Conservation (phyloP, 2,113 vertebrate genomes). For the Gambusia holbrooki region DNA sequence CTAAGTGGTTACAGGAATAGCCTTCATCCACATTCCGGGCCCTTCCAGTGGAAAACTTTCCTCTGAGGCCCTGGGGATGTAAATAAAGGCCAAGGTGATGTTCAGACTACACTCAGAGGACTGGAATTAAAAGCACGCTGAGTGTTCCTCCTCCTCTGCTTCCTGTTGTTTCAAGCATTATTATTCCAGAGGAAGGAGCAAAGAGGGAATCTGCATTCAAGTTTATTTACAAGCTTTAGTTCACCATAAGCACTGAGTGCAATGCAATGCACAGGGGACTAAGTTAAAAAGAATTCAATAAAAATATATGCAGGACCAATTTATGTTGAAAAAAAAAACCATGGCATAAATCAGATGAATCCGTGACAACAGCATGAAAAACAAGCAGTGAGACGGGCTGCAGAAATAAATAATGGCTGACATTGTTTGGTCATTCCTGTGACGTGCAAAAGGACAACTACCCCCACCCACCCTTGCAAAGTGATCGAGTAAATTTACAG, state of each 20-base stretch:
- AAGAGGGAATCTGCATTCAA: background rate
- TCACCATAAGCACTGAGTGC: slow-evolving; percentile 1
- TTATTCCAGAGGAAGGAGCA: background rate
- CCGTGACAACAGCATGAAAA: background rate
- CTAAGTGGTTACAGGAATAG: slow-evolving; percentile 66
- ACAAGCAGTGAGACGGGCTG: background rate
- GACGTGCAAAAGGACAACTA: slow-evolving; percentile 10
- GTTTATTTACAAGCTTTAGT: slow-evolving; percentile 9
- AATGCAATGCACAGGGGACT: background rate
- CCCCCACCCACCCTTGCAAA: slow-evolving; percentile 11
- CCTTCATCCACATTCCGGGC: slow-evolving; percentile 44
- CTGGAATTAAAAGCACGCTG: slow-evolving; percentile 27
- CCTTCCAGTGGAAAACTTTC: slow-evolving; percentile 44
- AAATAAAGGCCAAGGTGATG: slow-evolving; percentile 56
- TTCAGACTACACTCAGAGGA: slow-evolving; percentile 42
- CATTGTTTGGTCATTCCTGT: slow-evolving; percentile 22
- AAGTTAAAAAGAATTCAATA: background rate
- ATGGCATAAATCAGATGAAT: slow-evolving; percentile 8
- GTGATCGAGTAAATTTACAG: slow-evolving; percentile 14
- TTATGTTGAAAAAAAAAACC: background rate
- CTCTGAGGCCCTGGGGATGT: slow-evolving; percentile 47
- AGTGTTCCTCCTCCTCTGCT: slow-evolving; percentile 16
- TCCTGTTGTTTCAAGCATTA: slow-evolving; percentile 9
- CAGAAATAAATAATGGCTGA: background rate
- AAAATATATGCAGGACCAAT: background rate